phyloP scores from a whole-genome alignment of 2,113 vertebrate species.

The Chaenocephalus aceratus region DNA sequence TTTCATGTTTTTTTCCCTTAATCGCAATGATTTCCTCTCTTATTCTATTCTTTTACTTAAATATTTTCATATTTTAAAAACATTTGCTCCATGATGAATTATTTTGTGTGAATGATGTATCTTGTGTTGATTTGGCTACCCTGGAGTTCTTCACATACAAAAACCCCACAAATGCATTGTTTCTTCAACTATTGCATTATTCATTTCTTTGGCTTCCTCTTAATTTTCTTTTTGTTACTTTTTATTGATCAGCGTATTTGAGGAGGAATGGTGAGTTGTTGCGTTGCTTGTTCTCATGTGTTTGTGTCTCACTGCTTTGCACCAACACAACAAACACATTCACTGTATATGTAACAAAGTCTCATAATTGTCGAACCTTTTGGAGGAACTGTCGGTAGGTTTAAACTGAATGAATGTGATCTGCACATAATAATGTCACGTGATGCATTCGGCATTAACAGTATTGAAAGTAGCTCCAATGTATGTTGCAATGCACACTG shows the following conservation, averaged over 20 bases:
- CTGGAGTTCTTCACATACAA: slow-evolving; percentile 20
- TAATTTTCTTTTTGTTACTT: slow-evolving; percentile 83
- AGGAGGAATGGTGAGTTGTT: slow-evolving; percentile 98
- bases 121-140: slow-evolving; percentile 29
- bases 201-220: slow-evolving; percentile 72
- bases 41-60: slow-evolving; percentile 6
- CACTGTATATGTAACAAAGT: neutral
- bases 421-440: neutral
- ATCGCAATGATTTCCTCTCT: neutral
- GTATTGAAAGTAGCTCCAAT: slow-evolving; percentile 14
- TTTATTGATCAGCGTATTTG: slow-evolving; percentile 90
- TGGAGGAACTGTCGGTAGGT: neutral
- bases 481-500: neutral
- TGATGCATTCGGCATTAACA: slow-evolving; percentile 23
- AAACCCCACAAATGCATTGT: slow-evolving; percentile 3
- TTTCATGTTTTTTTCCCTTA: neutral
- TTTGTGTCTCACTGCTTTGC: slow-evolving; percentile 28
- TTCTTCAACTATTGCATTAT: slow-evolving; percentile 45
- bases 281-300: slow-evolving; percentile 59
- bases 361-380: too few species aligned
- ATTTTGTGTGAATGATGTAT: neutral
- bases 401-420: neutral
- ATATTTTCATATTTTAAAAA: neutral
- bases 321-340: neutral
- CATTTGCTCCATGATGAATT: slow-evolving; percentile 11